Evolutionary conservation across 1,140 invertebrate species (phyloP).

Genomic region (Leptinotarsa lineolata): DNA sequence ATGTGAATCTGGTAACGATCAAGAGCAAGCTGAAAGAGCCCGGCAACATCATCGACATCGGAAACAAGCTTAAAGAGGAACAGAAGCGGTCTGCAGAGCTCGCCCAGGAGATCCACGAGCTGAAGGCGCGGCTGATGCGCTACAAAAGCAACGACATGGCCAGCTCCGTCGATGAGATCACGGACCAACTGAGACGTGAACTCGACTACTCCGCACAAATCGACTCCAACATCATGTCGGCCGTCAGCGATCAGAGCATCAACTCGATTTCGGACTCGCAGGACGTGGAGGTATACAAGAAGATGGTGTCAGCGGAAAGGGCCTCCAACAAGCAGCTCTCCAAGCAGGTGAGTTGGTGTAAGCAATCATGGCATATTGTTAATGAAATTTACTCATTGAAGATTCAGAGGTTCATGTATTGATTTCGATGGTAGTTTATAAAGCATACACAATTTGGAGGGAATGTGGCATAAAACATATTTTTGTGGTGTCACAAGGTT

Average conservation of each 20-base stretch:
- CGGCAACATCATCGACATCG: slow-evolving; percentile 56
- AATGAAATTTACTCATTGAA: too few relatives aligned
- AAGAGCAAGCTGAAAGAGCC: slow-evolving; percentile 60
- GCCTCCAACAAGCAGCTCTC: neutral
- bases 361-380: too few relatives aligned
- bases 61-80: slow-evolving; percentile 51
- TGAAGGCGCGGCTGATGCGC: slow-evolving; percentile 47
- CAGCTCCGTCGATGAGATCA: slow-evolving; percentile 63
- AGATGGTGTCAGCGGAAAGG: slow-evolving; percentile 39
- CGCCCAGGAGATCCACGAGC: slow-evolving; percentile 50
- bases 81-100: slow-evolving; percentile 54
- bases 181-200: slow-evolving; percentile 62
- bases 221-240: slow-evolving; percentile 63
- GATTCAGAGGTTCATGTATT: too few relatives aligned
- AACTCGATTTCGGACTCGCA: slow-evolving; percentile 42
- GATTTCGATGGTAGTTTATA: too few relatives aligned
- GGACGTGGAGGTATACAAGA: slow-evolving; percentile 43
- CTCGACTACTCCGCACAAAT: slow-evolving; percentile 64
- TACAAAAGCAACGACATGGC: slow-evolving; percentile 41
- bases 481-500: too few relatives aligned
- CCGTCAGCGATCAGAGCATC: slow-evolving; percentile 43
- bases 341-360: neutral
- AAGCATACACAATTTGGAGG: too few relatives aligned
- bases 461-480: too few relatives aligned
- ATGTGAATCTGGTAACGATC: slow-evolving; percentile 59